These are phyloP conservation scores for Xanthia togata DNA, from an alignment of 2,888 invertebrate species.

Conservation along the genomic window DNA sequence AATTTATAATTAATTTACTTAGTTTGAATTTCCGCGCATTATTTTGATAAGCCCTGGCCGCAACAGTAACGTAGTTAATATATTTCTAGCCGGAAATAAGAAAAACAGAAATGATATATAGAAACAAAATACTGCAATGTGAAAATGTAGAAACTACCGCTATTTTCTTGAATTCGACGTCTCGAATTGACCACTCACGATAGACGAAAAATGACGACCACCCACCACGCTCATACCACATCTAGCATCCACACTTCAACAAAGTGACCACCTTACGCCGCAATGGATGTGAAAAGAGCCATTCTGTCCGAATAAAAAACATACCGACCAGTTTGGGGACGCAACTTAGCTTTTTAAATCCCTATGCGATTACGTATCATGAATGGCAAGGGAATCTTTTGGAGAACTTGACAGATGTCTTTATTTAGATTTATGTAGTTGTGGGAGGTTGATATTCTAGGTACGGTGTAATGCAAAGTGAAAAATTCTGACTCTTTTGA, in stretches of 20 bases:
- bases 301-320: constrained; percentile 78
- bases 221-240: constrained; percentile 45
- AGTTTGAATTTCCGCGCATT: too few relatives aligned
- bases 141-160: neutral
- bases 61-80: too few relatives aligned
- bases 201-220: neutral
- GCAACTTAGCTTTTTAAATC: constrained; percentile 75
- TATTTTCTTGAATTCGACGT: neutral
- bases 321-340: constrained; percentile 73
- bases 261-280: constrained; percentile 85
- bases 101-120: neutral
- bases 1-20: too few relatives aligned
- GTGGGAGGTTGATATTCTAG: neutral
- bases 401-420: constrained; percentile 55
- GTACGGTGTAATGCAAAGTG: neutral
- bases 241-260: constrained; percentile 71
- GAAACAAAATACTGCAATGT: constrained; percentile 7
- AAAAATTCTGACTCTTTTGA: neutral
- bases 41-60: too few relatives aligned
- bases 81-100: neutral
- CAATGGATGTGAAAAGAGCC: constrained; percentile 79
- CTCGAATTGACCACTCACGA: neutral
- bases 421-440: constrained; percentile 37
- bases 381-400: constrained; percentile 61
- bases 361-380: constrained; percentile 68